Evolutionary conservation across 2,888 invertebrate genomes (phyloP), one percentile per base, ranked within the genome.

Genomic region (Pteria penguin): DNA sequence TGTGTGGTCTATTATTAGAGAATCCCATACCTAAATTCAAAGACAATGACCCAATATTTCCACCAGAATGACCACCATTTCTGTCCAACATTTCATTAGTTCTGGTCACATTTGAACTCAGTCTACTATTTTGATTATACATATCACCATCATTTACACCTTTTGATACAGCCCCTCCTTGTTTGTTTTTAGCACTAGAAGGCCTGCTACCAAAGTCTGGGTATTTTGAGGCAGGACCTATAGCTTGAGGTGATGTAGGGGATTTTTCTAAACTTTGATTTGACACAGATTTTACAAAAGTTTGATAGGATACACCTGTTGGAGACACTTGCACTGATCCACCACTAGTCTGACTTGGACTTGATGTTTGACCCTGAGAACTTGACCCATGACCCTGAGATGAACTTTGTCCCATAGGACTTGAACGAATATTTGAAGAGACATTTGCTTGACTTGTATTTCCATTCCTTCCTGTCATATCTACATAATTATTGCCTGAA

Each of bases 381-480:
- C 68, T 72, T 65, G 72, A 72, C 55, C 65, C 74, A 32, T 82
- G 84, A 24, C 84, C 85, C 57, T 83, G 86, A 55, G 84, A 84
- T 70, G 87, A 86, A 80, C 89, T 88, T 71, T 89, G 88, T 61
- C 89, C 89, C 82, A 86, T 85, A 11, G 89, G 89, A 72, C 89
- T 89, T 62, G 82, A 76, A 36, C 86, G 61, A 2, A 57, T 22
- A 31, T 27, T 27, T 26, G 60, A 60, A 11, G 60, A 27, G 14
- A 60, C 8, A 29, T 60, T 60, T 22, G 27, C 26, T 18, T 60
- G 60, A 22, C 66, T 54, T 66, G 52, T 52, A 45, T 27, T 27
- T 66, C 27, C 24, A 45, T 65, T 27, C 26, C 45, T 65, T 24
- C 45, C 65, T 11, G 65, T 36, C 65, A 65, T 65, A 65, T 65